Evolutionary conservation across 2,888 invertebrate species (phyloP), one percentile per base, ranked within the genome.

Genomic region (Eupithecia dodoneata): DNA sequence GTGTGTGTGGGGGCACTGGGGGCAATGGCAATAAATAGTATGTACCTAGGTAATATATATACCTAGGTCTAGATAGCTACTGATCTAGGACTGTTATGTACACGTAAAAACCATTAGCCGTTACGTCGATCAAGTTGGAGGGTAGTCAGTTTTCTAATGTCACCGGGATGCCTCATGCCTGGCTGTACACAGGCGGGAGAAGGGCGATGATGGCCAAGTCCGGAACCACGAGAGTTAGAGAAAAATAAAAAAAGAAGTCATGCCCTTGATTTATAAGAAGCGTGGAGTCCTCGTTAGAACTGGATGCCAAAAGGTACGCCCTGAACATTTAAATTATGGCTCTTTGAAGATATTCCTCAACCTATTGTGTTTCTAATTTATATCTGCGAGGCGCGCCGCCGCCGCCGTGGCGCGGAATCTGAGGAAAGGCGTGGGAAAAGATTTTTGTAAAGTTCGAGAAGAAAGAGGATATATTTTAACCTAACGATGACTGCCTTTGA

Each of bases 301-400:
- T 67, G 41, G 63, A 78, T 73, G 75, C 15, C 59, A 3, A 71
- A 59, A 75, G 66, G 71, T 47, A 49, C 75, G 66, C 73, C 47
- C 9, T 66, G 77, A 59, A 66, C 42, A 71, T 78, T 78, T 49
- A 71, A 75, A 75, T 76, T 70, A 78, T 74, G 69, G 71, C 72
- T 55, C 55, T 72, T 69, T 73, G 45, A 72, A 76, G 74, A 75
- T 71, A 75, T 67, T 67, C 67, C 63, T 69, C 72, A 49, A 63
- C 49, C 76, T 74, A 72, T 76, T 76, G 74, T 74, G 70, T 66
- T 70, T 15, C 63, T 42, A 72, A 79, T 76, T 76, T 79, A 79
- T 74, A 42, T 71, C 76, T 12, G 30, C 63, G 0, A 59, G 9
- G 10, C n/a, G 12, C 18, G 63, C n/a, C 12, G 52, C 15, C n/a